These are phyloP conservation scores for Xestia ashworthii DNA, from an alignment of 2,888 invertebrate species.

Conservation along the genomic window DNA sequence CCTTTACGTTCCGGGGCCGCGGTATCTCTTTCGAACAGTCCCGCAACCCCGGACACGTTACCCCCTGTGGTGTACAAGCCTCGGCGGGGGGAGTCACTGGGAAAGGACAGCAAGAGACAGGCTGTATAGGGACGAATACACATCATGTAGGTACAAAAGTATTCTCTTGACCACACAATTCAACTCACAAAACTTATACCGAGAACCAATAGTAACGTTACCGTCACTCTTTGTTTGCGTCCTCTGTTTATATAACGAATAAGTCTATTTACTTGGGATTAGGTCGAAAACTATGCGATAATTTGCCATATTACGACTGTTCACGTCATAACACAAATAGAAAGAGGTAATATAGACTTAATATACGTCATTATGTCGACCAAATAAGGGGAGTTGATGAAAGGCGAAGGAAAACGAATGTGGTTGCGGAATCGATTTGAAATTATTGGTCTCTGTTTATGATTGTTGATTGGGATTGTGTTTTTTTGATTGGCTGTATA, in stretches of 20 bases:
- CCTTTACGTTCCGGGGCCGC: too few species aligned
- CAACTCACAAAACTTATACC: not conserved
- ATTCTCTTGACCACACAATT: not conserved
- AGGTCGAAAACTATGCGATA: conserved; percentile 70
- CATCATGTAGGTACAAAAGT: not conserved
- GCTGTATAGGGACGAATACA: too few species aligned
- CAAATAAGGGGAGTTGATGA: conserved; percentile 33
- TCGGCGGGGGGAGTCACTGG: too few species aligned
- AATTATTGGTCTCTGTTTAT: not conserved
- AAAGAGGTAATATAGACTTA: conserved; percentile 50
- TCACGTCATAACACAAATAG: conserved; percentile 58
- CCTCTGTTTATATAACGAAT: conserved; percentile 60
- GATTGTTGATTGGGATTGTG: not conserved
- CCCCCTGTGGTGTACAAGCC: too few species aligned
- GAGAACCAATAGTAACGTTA: conserved; percentile 41
- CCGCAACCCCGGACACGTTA: too few species aligned
- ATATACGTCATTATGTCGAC: conserved; percentile 49
- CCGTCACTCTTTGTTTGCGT: conserved; percentile 53
- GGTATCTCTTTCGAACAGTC: too few species aligned
- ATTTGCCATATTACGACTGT: conserved; percentile 69
- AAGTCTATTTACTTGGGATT: conserved; percentile 72
- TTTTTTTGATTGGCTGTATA: not conserved
- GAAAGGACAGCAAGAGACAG: too few species aligned
- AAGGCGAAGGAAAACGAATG: conserved; percentile 5
- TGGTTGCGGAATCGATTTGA: conserved; percentile 6